phyloP scores from a whole-genome alignment of 1,140 invertebrate species.

The Drosophila asahinai region DNA sequence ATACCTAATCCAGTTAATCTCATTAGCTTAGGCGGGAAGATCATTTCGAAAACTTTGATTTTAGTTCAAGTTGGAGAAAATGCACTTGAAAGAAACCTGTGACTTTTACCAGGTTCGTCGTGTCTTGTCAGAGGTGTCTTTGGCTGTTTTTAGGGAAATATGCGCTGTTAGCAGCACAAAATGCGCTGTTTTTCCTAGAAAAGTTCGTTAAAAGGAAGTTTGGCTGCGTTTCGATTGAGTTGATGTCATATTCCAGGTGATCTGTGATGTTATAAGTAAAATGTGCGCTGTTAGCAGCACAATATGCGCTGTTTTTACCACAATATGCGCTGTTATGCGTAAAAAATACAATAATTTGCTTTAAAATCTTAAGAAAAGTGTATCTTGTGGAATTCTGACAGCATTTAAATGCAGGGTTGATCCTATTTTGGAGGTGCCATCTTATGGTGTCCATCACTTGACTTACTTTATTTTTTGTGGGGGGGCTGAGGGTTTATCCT shows the following conservation, averaged over 20 bases:
- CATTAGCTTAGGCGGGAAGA: neutral
- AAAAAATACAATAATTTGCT: too few relatives aligned
- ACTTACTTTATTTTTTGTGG: conserved; percentile 27
- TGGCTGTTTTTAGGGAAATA: neutral
- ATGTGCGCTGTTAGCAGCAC: too few relatives aligned
- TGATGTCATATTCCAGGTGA: conserved; percentile 4
- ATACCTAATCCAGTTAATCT: neutral
- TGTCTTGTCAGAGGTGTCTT: neutral
- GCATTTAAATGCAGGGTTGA: neutral
- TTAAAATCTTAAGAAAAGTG: neutral
- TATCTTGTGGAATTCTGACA: neutral
- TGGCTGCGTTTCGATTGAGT: neutral
- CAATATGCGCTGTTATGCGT: neutral
- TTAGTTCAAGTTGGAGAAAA: neutral
- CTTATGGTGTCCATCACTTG: conserved; percentile 13
- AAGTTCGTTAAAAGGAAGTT: neutral
- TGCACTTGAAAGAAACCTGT: neutral
- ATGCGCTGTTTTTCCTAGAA: too few relatives aligned
- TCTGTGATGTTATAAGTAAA: too few relatives aligned
- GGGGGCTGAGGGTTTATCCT: conserved; percentile 13
- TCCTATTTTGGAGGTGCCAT: neutral
- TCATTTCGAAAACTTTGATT: neutral
- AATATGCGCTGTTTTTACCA: too few relatives aligned
- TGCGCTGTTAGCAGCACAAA: too few relatives aligned
- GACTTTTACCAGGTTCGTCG: neutral